A percentile compares a stretch with the other conserved stretches of the same genome.
phyloP scores from a whole-genome alignment of 2,113 vertebrate genomes.

The Strix aluco region DNA sequence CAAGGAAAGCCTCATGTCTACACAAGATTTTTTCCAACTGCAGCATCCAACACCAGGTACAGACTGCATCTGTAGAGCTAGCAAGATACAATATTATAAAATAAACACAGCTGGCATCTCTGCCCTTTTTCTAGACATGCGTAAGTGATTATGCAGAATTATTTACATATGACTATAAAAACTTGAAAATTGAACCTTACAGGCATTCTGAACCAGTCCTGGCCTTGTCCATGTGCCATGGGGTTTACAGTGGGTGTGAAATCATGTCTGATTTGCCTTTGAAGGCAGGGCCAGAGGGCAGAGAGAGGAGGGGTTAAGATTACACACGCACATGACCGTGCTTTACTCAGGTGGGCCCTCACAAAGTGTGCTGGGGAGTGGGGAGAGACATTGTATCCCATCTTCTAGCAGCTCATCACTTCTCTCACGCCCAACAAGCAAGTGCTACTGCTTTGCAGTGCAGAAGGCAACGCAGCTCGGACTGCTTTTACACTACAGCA shows the following conservation, averaged over 20 bases:
- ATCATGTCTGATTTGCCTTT: not conserved
- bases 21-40: not conserved
- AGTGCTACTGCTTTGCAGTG: not conserved
- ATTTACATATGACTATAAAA: not conserved
- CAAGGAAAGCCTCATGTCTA: not conserved
- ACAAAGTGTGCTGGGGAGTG: not conserved
- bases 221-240: rapidly evolving
- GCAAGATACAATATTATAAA: not conserved
- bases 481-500: not conserved
- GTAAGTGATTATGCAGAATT: not conserved
- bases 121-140: not conserved
- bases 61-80: not conserved
- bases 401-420: not conserved
- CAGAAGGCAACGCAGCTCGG: rapidly evolving
- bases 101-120: not conserved
- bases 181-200: not conserved
- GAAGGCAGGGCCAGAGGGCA: not conserved
- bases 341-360: not conserved
- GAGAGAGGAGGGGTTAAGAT: not conserved
- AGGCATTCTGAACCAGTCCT: not conserved
- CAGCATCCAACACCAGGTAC: not conserved
- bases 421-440: not conserved
- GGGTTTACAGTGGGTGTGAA: not conserved
- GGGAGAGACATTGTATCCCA: not conserved
- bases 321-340: rapidly evolving